A percentile compares a stretch with the other conserved stretches of the same genome.
Conservation (phyloP, 2,797 vertebrate species). For the Sparidentex hasta region DNA sequence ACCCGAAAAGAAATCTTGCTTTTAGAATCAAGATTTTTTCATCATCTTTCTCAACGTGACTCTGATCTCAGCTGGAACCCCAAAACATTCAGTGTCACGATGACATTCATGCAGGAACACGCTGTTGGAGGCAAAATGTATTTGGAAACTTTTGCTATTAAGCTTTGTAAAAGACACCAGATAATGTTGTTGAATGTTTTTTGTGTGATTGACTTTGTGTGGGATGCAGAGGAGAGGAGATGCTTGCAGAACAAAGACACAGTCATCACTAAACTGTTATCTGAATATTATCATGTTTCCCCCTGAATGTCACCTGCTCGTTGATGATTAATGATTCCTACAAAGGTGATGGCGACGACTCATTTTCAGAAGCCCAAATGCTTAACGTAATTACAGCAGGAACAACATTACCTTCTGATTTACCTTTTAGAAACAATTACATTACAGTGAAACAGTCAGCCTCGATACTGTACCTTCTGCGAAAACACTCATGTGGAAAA, state of each 20-base stretch:
- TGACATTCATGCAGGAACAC: neutral
- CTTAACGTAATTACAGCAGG: no score
- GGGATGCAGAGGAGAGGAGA: neutral
- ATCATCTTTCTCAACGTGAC: neutral
- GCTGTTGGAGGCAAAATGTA: neutral
- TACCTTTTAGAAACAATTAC: neutral
- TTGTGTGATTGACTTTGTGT: neutral
- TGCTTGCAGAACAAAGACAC: no score
- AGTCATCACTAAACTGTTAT: no score
- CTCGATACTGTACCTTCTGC: conserved; percentile 5
- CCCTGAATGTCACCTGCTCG: no score
- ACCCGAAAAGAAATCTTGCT: neutral
- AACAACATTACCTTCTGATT: neutral
- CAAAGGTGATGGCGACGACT: no score
- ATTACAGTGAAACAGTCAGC: neutral
- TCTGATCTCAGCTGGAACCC: neutral
- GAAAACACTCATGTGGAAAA: conserved; percentile 31
- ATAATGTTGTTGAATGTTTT: neutral
- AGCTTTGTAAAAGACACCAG: neutral
- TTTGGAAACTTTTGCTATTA: neutral
- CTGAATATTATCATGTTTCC: no score
- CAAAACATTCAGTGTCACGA: neutral
- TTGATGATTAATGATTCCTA: no score
- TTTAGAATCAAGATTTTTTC: neutral
- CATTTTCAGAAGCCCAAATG: no score